Evolutionary conservation across 2,888 invertebrate genomes (phyloP).

Genomic region (Morpho deidamia): DNA sequence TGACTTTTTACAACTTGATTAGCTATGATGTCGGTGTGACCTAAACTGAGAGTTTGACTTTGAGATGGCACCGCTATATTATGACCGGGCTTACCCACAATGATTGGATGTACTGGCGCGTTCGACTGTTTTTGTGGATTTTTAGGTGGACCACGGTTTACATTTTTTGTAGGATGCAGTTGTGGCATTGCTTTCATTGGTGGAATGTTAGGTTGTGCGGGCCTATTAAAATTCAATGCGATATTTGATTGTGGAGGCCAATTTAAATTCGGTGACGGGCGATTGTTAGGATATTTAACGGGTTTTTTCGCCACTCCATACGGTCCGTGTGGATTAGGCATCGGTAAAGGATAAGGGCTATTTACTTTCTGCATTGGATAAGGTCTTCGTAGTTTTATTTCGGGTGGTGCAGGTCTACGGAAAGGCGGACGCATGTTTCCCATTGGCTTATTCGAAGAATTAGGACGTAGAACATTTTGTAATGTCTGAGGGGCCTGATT

Average conservation of each 20-base stretch:
- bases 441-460: constrained; percentile 41
- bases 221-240: constrained; percentile 41
- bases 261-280: constrained; percentile 41
- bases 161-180: constrained; percentile 35
- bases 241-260: constrained; percentile 34
- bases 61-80: constrained; percentile 37
- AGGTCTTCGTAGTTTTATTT: constrained; percentile 64
- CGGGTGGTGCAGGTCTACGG: constrained; percentile 63
- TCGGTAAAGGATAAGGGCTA: constrained; percentile 50
- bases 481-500: constrained; percentile 64
- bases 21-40: constrained; percentile 60
- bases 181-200: constrained; percentile 58
- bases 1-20: constrained; percentile 70
- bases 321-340: constrained; percentile 48
- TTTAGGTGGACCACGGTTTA: constrained; percentile 34
- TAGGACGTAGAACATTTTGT: constrained; percentile 64
- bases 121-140: constrained; percentile 32
- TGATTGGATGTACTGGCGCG: constrained; percentile 40
- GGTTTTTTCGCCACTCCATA: constrained; percentile 47
- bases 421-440: constrained; percentile 54
- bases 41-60: constrained; percentile 57
- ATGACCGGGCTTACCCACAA: constrained; percentile 46
- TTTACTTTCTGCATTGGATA: constrained; percentile 46
- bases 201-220: constrained; percentile 36
- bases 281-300: constrained; percentile 38